Percentiles rank a stretch among this genome's conserved stretches.
These are phyloP conservation scores for Oreamnos americanus DNA, from an alignment of 2,113 vertebrate genomes.

Conservation along the genomic window DNA sequence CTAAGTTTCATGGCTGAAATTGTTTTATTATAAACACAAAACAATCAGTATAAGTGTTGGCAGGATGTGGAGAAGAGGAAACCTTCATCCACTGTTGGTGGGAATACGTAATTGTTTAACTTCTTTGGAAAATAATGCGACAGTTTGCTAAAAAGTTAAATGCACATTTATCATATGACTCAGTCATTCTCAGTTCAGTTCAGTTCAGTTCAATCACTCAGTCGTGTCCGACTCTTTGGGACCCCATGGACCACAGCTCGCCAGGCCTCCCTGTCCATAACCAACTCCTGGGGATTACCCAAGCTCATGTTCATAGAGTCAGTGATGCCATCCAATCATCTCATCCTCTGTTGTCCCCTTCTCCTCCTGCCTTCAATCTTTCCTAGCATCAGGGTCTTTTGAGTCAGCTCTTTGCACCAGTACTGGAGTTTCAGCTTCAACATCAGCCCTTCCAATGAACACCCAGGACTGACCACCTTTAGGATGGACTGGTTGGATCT, in stretches of 20 bases:
- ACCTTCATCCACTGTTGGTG: neutral
- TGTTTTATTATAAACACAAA: neutral
- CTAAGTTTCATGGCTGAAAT: neutral
- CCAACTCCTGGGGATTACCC: neutral
- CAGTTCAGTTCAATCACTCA: neutral
- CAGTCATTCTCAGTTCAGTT: neutral
- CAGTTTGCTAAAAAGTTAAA: neutral
- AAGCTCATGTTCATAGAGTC: neutral
- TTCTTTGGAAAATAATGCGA: neutral
- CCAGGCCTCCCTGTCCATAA: neutral
- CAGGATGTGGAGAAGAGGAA: neutral
- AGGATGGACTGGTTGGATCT: neutral
- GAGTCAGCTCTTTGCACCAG: neutral
- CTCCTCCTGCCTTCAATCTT: neutral
- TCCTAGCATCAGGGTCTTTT: neutral
- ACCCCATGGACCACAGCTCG: rapidly evolving
- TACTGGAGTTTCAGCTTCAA: neutral
- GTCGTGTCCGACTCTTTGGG: rapidly evolving
- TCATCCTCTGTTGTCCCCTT: neutral
- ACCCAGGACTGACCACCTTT: neutral
- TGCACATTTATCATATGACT: neutral
- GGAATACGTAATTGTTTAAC: neutral
- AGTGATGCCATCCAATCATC: neutral
- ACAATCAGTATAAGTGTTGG: neutral
- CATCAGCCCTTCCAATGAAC: neutral